Base-by-base conservation (phyloP, 1,140 invertebrate genomes). In the Lysiphlebus fabarum region DNA sequence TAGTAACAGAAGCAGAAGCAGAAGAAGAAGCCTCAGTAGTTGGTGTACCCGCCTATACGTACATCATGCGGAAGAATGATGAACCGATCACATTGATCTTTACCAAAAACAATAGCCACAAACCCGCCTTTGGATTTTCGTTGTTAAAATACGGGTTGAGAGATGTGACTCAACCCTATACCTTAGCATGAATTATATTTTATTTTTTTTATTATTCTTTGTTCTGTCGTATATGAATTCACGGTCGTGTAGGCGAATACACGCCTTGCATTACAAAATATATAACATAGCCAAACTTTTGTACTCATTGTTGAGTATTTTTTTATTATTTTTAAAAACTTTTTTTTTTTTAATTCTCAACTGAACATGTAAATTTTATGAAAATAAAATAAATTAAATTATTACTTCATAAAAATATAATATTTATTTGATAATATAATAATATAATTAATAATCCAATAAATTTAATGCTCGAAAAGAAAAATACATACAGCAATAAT, bases 61-160 rank as follows among this genome's bases (percentile, higher is more conserved):
- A 64, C 67, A 64, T 62, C 65, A 65, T 70, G 66, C 67, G 65
- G 63, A 70, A 69, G 70, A 69, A 63, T 68, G 66, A 65, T 67
- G 63, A 67, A 70, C 70, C 71, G 69, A 71, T 71, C 71, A 66
- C 70, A 73, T 69, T 72, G 71, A 73, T 72, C 71, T 71, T 73
- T 69, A 66, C 69, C 69, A 70, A 73, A 72, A 73, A 73, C 71
- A 73, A 73, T 73, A 69, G 58, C 47, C 57, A 63, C 68, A 53
- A n/a, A 58, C 57, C 59, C 62, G 70, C 69, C 69, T 72, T 70
- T 69, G 63, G 62, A 72, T 71, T 69, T 63, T 6, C 62, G 43
- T 67, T 65, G 62, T 58, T 66, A 69, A 71, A 72, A 71, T 69
- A 71, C 67, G 68, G 68, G 69, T 45, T 45, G n/a, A n/a, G 7